A percentile compares a stretch with the other conserved stretches of the same genome.
Evolutionary conservation across 2,797 vertebrate genomes (phyloP).

Genomic region (Lateolabrax maculatus): DNA sequence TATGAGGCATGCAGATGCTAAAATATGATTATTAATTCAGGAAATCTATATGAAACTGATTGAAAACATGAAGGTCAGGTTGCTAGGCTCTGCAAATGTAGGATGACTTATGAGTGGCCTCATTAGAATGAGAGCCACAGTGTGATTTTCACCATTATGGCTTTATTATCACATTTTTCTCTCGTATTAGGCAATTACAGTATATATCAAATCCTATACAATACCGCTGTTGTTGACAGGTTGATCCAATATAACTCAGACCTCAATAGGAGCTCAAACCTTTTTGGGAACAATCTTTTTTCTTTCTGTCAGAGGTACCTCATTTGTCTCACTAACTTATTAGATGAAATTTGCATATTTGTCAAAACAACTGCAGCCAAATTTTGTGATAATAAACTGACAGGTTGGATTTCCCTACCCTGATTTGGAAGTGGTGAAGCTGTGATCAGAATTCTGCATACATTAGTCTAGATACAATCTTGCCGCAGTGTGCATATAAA

Average conservation of each 20-base stretch:
- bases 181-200: conserved; percentile 44
- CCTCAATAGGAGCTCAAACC: conserved; percentile 37
- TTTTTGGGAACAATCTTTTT: conserved; percentile 28
- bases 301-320: conserved; percentile 44
- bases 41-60: conserved; percentile 23
- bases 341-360: conserved; percentile 73
- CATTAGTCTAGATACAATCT: conserved; percentile 77
- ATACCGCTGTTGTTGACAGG: conserved; percentile 56
- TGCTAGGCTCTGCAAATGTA: conserved; percentile 18
- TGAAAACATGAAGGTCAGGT: conserved; percentile 50
- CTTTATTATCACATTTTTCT: conserved; percentile 59
- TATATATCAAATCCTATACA: conserved; percentile 57
- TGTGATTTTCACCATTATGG: conserved; percentile 45
- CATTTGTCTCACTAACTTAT: conserved; percentile 65
- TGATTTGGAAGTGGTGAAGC: conserved; percentile 57
- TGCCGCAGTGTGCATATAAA: conserved; percentile 71
- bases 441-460: conserved; percentile 69
- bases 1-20: conserved; percentile 12
- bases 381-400: conserved; percentile 70
- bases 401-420: conserved; percentile 64
- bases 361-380: conserved; percentile 69
- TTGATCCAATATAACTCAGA: conserved; percentile 66
- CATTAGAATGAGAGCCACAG: conserved; percentile 61
- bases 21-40: conserved; percentile 51
- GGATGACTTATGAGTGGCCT: conserved; percentile 58